Base-by-base conservation (phyloP, 2,888 invertebrate genomes). In the Celastrina argiolus region DNA sequence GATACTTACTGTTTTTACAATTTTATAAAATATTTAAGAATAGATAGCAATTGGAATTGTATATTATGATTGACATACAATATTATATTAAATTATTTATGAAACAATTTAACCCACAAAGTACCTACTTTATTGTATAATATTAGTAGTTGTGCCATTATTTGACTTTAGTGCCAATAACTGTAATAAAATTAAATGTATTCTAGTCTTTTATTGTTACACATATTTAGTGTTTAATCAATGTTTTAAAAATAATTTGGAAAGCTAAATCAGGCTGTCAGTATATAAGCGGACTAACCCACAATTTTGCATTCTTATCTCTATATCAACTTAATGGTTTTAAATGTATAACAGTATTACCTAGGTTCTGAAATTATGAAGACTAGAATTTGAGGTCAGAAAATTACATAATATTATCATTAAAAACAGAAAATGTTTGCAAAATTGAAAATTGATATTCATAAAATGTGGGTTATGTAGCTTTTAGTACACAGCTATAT, bases 151-250 rank as follows among this genome's bases (percentile, higher is more conserved):
- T 83, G 88, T 92, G 91, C 91, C 91, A 91, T 91, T 83, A 42
- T 83, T 81, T 83, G 76, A 85, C 82, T 81, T 85, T 91, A 92
- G 92, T 92, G 92, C 91, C 92, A 92, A 91, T 92, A 91, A 91
- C 92, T 92, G 92, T 91, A 86, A 82, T n/a, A 75, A 83, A 83
- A 84, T 85, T 70, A 88, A 87, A 88, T 90, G 87, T 91, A 90
- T 90, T 92, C 92, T 92, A 92, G 92, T 92, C 92, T 91, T 87
- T 65, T 90, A 92, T 90, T 91, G 91, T 91, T 91, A 91, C 81
- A 84, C 87, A 84, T 88, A 87, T 89, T 89, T 90, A 90, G 90
- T 85, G 83, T 85, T 83, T 87, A 89, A 90, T 89, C 85, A 84
- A 87, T 81, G 82, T 87, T 87, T 75, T 81, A 84, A 82, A 84